Evolutionary conservation across 2,113 vertebrate species (phyloP), one percentile per base, ranked within the genome.

Genomic region (Halichoerus grypus): DNA sequence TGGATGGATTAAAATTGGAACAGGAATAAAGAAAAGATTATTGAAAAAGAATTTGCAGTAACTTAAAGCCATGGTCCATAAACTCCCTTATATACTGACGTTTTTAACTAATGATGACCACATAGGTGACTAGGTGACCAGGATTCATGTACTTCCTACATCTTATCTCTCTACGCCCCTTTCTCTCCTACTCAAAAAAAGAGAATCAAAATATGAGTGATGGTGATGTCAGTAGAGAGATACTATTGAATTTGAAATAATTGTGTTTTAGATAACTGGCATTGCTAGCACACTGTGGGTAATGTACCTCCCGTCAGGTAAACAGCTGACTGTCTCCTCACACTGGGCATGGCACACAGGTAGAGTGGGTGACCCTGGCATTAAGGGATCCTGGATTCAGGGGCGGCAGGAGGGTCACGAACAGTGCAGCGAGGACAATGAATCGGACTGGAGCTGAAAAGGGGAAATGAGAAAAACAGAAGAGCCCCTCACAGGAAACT

Each of bases 401-500:
- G 31, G 18, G 15, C 11, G 28, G 53, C 13, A 16, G 19, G 53
- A 93, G 4, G 7, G 19, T 63, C 21, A 81, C 14, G 22, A 57
- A 36, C 36, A 69, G 11, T 18, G 26, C 46, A 33, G 71, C 26
- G 22, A 6, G 9, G 72, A 55, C 26, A 31, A 76, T 7, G 79
- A 93, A 72, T 51, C 39, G 39, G 55, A 55, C 16, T 33, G 49
- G 9, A 86, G 24, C 9, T 82, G 80, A 16, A 82, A 69, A 71
- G 2, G 42, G 31, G 6, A 88, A 71, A 26, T 74, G 24, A 83
- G 65, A 51, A 46, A 93, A 85, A 91, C 15, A 57, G 59, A 89
- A 63, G 0, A 22, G 46, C 7, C 19, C 14, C 36, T 72, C 2
- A 0, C 39, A n/a, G 24, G 21, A 46, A 26, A 18, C 3, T 26